Evolutionary conservation across 2,888 invertebrate genomes (phyloP), one percentile per base, ranked within the genome.

Genomic region (Homarus gammarus): DNA sequence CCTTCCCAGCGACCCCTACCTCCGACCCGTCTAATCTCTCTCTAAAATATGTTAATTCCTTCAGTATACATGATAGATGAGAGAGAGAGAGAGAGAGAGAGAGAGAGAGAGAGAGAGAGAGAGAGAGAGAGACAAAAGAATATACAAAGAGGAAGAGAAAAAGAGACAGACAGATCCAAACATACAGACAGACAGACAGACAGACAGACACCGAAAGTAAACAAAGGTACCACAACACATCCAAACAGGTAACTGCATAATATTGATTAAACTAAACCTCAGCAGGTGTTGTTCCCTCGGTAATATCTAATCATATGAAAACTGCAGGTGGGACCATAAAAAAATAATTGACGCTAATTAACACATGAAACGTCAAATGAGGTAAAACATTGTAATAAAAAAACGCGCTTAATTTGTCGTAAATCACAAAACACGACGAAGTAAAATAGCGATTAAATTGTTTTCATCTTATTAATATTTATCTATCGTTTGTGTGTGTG

Each of bases 351-450:
- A 64, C 27, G 5, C 64, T 64, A 27, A 64, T 64, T 27, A 64
- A 64, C 64, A 64, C 64, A 27, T 27, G 64, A 64, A 64, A 64
- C 64, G 64, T 64, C 64, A 64, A 27, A 22, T 27, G 64, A 27
- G 27, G 64, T 64, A 64, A 27, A 64, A 27, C 27, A 10, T 22
- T 18, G 6, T 44, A 44, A n/a, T 64, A 64, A 64, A 18, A 64
- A 64, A 64, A 64, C 64, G 3, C 56, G 56, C 18, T n/a, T 64
- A 64, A 64, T 64, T 64, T 27, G 27, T 27, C 64, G 27, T 64
- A 64, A 64, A n/a, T 56, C 56, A 56, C n/a, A 64, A 64, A 64
- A 27, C 64, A 64, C n/a, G 27, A 27, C 27, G 8, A 27, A 64
- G 3, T 10, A 27, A n/a, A 64, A 64, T 27, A 27, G 27, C 64